Evolutionary conservation across 2,113 vertebrate genomes (phyloP).

Genomic region (Melanostigma gelatinosum): DNA sequence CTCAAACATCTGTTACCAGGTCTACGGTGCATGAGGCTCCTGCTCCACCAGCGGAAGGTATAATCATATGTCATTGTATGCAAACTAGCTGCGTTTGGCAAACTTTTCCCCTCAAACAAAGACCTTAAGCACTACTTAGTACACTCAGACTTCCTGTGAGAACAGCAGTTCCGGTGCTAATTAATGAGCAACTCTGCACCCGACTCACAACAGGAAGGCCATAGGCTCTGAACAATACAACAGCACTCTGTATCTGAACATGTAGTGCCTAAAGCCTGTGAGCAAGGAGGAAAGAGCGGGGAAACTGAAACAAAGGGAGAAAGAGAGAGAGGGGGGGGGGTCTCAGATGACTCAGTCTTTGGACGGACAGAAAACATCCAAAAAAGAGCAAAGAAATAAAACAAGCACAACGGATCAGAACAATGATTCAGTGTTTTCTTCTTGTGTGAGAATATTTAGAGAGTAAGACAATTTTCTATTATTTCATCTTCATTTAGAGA

Average conservation of each 20-base stretch:
- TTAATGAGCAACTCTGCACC: conserved; percentile 60
- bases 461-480: neutral
- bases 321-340: conserved; percentile 5
- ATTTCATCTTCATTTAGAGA: neutral
- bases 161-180: conserved; percentile 68
- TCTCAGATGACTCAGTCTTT: conserved; percentile 33
- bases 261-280: conserved; percentile 18
- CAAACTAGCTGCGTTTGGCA: conserved; percentile 38
- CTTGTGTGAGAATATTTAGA: neutral
- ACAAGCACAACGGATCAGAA: neutral
- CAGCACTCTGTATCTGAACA: conserved; percentile 54
- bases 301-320: conserved; percentile 61
- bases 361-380: conserved; percentile 1
- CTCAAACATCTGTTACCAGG: neutral
- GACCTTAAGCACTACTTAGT: conserved; percentile 50
- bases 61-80: conserved; percentile 61
- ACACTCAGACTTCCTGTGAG: conserved; percentile 72
- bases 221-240: conserved; percentile 74
- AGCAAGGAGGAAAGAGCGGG: conserved; percentile 38
- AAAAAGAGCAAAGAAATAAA: neutral
- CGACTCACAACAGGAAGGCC: conserved; percentile 79
- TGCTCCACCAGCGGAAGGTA: conserved; percentile 18
- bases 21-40: conserved; percentile 6
- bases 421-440: neutral
- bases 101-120: conserved; percentile 63